phyloP scores from a whole-genome alignment of 2,888 invertebrate genomes.

The Hirtodrosophila alboralis region DNA sequence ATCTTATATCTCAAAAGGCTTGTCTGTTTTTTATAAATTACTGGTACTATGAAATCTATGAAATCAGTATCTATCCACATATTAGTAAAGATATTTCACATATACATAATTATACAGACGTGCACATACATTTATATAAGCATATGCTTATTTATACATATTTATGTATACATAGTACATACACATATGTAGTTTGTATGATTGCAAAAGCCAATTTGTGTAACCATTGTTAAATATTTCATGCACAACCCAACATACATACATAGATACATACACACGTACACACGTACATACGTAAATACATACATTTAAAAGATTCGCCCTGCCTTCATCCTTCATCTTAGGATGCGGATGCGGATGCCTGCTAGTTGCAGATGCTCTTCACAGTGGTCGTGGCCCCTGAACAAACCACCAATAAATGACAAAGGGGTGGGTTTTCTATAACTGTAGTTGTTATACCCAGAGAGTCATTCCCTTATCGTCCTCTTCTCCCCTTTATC shows the following conservation, averaged over 20 bases:
- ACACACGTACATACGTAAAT: neutral
- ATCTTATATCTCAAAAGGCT: no score
- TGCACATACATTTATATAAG: no score
- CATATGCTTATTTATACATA: no score
- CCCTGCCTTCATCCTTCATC: slow-evolving; percentile 17
- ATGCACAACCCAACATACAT: neutral
- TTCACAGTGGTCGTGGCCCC: neutral
- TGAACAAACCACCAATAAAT: slow-evolving; percentile 33
- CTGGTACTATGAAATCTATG: no score
- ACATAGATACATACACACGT: neutral
- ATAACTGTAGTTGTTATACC: slow-evolving; percentile 13
- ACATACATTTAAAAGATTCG: neutral
- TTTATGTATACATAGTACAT: neutral
- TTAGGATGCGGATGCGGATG: no score
- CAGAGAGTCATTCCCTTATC: slow-evolving; percentile 8
- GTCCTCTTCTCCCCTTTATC: neutral
- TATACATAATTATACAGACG: no score
- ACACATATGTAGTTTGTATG: neutral
- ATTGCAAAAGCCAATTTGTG: slow-evolving; percentile 1
- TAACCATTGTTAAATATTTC: slow-evolving; percentile 8
- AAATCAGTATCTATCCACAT: no score
- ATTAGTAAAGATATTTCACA: no score
- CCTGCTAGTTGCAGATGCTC: slow-evolving; percentile 2
- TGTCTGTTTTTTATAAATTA: no score
- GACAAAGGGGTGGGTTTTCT: slow-evolving; percentile 8